Conservation (phyloP, 2,797 vertebrate genomes). For the Balearica regulorum region DNA sequence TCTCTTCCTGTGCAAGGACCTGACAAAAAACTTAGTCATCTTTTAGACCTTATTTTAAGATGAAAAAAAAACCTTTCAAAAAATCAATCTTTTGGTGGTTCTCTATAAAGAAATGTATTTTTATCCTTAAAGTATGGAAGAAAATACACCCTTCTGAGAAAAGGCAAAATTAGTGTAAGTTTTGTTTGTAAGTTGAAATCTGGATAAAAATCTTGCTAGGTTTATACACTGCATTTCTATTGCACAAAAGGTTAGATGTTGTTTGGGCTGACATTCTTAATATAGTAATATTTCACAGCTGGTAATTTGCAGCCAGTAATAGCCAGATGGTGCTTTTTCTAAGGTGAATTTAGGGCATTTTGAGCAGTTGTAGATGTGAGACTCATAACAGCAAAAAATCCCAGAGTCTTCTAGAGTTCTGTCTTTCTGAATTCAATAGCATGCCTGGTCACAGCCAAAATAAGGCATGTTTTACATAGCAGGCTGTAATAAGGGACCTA, state of each 20-base stretch:
- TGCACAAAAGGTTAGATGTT: constrained; percentile 23
- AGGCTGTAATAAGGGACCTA: background rate
- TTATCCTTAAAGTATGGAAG: background rate
- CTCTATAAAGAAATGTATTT: background rate
- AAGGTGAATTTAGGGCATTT: constrained; percentile 47
- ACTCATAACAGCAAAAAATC: background rate
- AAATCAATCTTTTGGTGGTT: background rate
- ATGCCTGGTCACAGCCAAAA: background rate
- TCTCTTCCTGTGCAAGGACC: background rate
- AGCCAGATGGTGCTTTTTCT: constrained; percentile 52
- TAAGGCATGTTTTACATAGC: background rate
- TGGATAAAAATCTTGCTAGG: background rate
- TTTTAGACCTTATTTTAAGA: background rate
- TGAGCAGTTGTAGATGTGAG: background rate
- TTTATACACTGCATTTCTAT: background rate
- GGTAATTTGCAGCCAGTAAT: constrained; percentile 49
- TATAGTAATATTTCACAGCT: constrained; percentile 42
- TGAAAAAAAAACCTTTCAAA: background rate
- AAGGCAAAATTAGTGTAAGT: background rate
- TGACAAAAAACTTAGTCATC: background rate
- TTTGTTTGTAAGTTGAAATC: background rate
- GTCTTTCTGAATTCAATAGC: background rate
- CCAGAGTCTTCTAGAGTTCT: background rate
- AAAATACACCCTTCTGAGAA: background rate
- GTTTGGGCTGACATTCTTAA: constrained; percentile 36